Evolutionary conservation across 2,113 vertebrate genomes (phyloP), one percentile per base, ranked within the genome.

Genomic region (Rhabdornis inornatus): DNA sequence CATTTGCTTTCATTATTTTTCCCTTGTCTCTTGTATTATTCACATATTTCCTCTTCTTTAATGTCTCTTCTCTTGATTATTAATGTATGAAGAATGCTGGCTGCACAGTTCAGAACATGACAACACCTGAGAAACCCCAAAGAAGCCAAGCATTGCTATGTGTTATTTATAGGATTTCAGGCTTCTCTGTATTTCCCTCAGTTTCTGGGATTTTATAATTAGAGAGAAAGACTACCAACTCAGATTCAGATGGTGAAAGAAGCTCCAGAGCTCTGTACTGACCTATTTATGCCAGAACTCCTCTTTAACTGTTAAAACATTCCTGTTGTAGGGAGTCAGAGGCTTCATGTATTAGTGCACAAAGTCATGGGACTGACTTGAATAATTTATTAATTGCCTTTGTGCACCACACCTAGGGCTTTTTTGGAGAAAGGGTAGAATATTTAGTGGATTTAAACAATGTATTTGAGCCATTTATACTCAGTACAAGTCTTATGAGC

Each of bases 11-110:
- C 82, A 90, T 96, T 95, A 90, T 93, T 88, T 96, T 95, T 87
- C 95, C 60, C 92, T 92, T 94, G 86, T 89, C 94, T 94, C 85
- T 83, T 96, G 83, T 96, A 95, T 97, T 97, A 97, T 97, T 97
- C 93, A 96, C 94, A 28, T 81, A 90, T 96, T 97, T 95, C 86
- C 74, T 91, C 49, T 75, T 89, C 94, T 96, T 94, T 95, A 97
- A 95, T 91, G 83, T 95, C 57, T 94, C 55, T 89, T 78, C 72
- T 82, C 92, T 94, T 93, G 85, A 96, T 97, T 97, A 96, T 95
- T 97, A 97, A 96, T 96, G 64, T 75, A 95, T 95, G 87, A 95
- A 90, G 90, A 87, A 95, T 71, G 79, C 91, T 95, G 91, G 93
- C 94, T 96, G 87, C 71, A 97, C 39, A 49, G 86, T 96, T 97